These are phyloP conservation scores for Danionella cerebrum DNA, from an alignment of 2,113 vertebrate genomes.

Conservation along the genomic window DNA sequence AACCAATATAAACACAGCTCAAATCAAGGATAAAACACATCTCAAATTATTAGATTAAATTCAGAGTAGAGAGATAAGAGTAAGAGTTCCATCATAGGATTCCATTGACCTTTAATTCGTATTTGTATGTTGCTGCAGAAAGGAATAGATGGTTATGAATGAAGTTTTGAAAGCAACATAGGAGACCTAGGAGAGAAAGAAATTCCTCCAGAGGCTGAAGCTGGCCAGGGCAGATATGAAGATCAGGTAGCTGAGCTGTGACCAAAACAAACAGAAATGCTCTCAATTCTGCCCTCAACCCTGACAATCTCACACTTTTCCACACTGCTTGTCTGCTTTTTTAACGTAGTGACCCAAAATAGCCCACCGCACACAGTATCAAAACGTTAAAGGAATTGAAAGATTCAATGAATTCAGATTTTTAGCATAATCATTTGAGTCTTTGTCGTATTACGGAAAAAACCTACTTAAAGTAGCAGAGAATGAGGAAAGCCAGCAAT, in stretches of 20 bases:
- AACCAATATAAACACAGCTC: no score
- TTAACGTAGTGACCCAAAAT: not conserved
- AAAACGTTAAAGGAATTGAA: not conserved
- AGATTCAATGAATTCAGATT: no score
- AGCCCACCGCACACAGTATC: not conserved
- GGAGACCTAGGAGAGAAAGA: conserved; percentile 7
- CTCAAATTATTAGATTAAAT: no score
- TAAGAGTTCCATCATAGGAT: not conserved
- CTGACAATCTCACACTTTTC: not conserved
- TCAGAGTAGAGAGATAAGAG: conserved; percentile 14
- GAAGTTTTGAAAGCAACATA: conserved; percentile 4
- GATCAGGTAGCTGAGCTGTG: conserved; percentile 33
- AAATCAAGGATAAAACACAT: no score
- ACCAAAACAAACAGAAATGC: conserved; percentile 6
- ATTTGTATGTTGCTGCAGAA: not conserved
- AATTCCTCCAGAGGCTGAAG: conserved; percentile 22
- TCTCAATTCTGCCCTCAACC: not conserved
- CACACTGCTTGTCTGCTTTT: not conserved
- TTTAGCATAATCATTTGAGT: no score
- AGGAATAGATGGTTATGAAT: conserved; percentile 11
- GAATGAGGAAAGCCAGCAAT: no score
- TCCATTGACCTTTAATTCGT: not conserved
- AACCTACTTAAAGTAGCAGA: no score
- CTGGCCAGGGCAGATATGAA: conserved; percentile 37
- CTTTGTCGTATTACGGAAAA: no score